These are phyloP conservation scores for Endotricha flammealis DNA, from an alignment of 2,888 invertebrate species.

Conservation along the genomic window DNA sequence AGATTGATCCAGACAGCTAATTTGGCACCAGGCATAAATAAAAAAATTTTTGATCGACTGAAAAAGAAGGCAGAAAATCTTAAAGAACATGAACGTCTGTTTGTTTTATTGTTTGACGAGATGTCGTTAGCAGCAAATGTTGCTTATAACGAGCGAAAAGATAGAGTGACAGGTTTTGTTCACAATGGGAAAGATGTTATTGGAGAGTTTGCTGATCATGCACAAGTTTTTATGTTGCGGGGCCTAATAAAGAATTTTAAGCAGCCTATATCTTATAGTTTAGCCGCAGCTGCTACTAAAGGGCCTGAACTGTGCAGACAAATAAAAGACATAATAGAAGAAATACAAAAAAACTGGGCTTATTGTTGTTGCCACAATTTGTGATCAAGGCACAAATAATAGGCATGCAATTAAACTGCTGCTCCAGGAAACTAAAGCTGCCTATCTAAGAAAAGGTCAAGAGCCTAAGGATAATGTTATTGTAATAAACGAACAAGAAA, in stretches of 20 bases:
- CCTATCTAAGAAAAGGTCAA: constrained; percentile 12
- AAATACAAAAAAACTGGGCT: constrained; percentile 9
- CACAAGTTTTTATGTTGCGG: constrained; percentile 26
- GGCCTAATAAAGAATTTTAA: constrained; percentile 27
- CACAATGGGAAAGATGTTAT: constrained; percentile 14
- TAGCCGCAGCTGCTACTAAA: constrained; percentile 7
- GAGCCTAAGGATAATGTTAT: constrained; percentile 16
- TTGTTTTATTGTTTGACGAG: too few species aligned
- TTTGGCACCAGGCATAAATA: too few species aligned
- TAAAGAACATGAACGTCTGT: too few species aligned
- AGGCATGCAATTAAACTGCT: constrained; percentile 19
- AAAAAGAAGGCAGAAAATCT: too few species aligned
- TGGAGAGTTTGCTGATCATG: constrained; percentile 25
- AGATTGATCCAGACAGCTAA: too few species aligned
- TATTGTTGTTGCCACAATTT: constrained; percentile 7
- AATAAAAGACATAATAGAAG: constrained; percentile 5
- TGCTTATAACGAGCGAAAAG: too few species aligned
- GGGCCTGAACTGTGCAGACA: constrained; percentile 9
- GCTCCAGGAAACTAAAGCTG: constrained; percentile 18
- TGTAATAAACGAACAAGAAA: constrained; percentile 19
- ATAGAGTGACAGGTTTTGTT: constrained; percentile 24
- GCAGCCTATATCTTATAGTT: constrained; percentile 14
- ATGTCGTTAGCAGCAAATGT: too few species aligned
- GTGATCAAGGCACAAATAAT: constrained; percentile 24
- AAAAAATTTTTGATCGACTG: too few species aligned